Evolutionary conservation across 1,140 invertebrate genomes (phyloP).

Genomic region (Adelges cooleyi): DNA sequence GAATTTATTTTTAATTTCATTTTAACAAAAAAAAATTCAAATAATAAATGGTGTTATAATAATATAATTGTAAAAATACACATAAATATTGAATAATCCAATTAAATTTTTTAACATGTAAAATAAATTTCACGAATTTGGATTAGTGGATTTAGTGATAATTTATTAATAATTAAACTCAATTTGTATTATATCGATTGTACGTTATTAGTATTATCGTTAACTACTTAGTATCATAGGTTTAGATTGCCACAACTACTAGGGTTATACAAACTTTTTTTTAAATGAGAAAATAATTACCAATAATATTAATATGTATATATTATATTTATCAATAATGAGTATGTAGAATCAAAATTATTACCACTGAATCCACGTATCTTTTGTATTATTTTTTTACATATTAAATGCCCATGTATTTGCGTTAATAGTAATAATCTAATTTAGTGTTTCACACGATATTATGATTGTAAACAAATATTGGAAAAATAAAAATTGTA

Average conservation of each 20-base stretch:
- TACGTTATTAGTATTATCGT: too few species aligned
- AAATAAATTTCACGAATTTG: background rate
- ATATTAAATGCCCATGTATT: slow-evolving; percentile 23
- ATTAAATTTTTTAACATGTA: background rate
- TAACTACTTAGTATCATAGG: too few species aligned
- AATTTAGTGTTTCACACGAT: slow-evolving; percentile 11
- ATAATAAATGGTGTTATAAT: slow-evolving; percentile 8
- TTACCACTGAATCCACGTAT: too few species aligned
- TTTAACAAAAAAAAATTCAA: slow-evolving; percentile 8
- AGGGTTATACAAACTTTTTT: too few species aligned
- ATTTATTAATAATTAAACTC: too few species aligned
- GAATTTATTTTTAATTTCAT: background rate
- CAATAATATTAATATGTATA: too few species aligned
- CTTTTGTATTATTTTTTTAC: background rate
- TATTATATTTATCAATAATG: too few species aligned
- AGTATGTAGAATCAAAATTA: too few species aligned
- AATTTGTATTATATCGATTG: too few species aligned
- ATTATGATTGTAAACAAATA: background rate
- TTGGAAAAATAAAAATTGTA: background rate
- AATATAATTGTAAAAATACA: slow-evolving; percentile 17
- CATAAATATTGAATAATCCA: slow-evolving; percentile 17
- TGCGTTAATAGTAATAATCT: slow-evolving; percentile 15
- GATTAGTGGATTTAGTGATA: background rate
- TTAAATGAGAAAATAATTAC: too few species aligned
- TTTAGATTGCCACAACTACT: too few species aligned